phyloP scores from a whole-genome alignment of 2,113 vertebrate genomes.

The Trachemys scripta region DNA sequence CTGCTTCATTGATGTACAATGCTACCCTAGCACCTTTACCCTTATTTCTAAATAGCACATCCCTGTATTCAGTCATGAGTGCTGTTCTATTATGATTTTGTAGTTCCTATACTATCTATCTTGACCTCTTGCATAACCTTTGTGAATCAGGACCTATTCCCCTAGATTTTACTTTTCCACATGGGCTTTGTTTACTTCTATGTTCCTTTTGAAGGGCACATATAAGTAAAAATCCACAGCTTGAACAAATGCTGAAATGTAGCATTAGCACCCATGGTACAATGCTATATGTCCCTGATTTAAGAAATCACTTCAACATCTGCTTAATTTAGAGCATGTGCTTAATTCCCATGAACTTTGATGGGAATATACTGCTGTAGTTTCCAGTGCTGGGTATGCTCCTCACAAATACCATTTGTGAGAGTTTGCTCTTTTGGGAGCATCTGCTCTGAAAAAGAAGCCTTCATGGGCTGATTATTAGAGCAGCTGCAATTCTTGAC shows the following conservation, averaged over 20 bases:
- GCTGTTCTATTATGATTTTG: no score
- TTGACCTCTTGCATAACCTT: neutral
- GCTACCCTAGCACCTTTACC: no score
- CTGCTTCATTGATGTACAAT: no score
- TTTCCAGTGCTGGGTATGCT: neutral
- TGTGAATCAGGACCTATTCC: neutral
- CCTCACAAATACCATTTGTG: neutral
- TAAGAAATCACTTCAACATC: fast-evolving
- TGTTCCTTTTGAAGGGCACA: neutral
- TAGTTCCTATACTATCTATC: no score
- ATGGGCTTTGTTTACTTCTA: neutral
- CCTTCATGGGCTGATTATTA: neutral
- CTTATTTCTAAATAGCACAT: no score
- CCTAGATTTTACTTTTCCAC: neutral
- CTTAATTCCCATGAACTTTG: neutral
- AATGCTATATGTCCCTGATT: neutral
- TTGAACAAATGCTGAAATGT: neutral
- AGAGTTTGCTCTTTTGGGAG: neutral
- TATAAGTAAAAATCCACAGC: neutral
- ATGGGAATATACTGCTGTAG: neutral
- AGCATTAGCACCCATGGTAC: neutral
- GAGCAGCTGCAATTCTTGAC: neutral
- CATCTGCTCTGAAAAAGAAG: neutral
- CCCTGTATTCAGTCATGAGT: no score
- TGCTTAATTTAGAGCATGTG: neutral